Evolutionary conservation across 2,797 vertebrate species (phyloP).

Genomic region (Rhinichthys osculus): DNA sequence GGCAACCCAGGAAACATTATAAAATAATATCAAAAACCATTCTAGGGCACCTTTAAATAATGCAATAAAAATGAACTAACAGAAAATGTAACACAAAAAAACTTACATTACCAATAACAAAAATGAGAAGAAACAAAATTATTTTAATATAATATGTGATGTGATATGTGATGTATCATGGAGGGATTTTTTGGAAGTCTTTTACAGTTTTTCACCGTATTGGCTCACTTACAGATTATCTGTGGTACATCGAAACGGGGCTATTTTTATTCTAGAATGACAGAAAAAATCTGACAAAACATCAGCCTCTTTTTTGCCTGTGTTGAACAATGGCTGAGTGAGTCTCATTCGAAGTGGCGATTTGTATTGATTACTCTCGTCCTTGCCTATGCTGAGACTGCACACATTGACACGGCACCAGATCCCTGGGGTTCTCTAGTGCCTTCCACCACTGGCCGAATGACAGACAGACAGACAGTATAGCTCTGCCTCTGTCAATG

Average conservation of each 20-base stretch:
- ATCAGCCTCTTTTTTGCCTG: slow-evolving; percentile 54
- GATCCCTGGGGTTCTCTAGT: slow-evolving; percentile 60
- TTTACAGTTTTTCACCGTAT: not conserved
- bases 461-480: slow-evolving; percentile 40
- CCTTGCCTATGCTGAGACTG: slow-evolving; percentile 72
- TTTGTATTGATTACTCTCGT: slow-evolving; percentile 76
- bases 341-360: slow-evolving; percentile 74
- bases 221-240: not conserved
- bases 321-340: slow-evolving; percentile 72
- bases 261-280: slow-evolving; percentile 61
- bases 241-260: not conserved
- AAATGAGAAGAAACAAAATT: not conserved
- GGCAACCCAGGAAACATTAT: too few relatives aligned
- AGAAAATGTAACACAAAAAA: too few relatives aligned
- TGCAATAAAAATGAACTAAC: too few relatives aligned
- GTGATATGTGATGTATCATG: not conserved
- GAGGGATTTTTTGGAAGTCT: not conserved
- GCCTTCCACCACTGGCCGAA: slow-evolving; percentile 46
- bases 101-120: not conserved
- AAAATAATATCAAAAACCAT: too few relatives aligned
- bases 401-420: slow-evolving; percentile 62
- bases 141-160: too few relatives aligned
- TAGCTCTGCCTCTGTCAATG: not conserved
- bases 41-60: too few relatives aligned
- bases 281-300: slow-evolving; percentile 64